Percentiles rank a stretch among this genome's conserved stretches.
Conservation (phyloP, 2,797 vertebrate genomes). For the Otolemur crassicaudatus region DNA sequence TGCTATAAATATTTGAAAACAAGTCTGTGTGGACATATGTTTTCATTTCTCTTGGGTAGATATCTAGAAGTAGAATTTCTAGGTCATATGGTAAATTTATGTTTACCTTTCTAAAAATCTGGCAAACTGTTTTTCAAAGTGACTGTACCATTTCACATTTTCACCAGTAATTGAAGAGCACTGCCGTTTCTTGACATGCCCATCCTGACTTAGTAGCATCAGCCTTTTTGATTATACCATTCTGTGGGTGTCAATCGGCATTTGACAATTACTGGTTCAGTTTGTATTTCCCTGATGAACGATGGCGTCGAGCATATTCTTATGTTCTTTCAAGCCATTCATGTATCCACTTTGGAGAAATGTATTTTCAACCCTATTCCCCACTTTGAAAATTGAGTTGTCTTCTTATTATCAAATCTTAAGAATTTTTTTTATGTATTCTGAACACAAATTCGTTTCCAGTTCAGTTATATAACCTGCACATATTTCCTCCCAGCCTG, state of each 20-base stretch:
- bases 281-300: not conserved
- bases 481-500: not conserved
- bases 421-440: constrained; percentile 22
- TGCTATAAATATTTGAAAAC: constrained; percentile 32
- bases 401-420: constrained; percentile 5
- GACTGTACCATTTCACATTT: not conserved
- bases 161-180: not conserved
- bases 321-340: constrained; percentile 1
- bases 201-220: not conserved
- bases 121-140: not conserved
- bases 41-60: not conserved
- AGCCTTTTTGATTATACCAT: constrained; percentile 28
- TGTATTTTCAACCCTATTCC: constrained; percentile 46
- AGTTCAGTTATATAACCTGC: not conserved
- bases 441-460: constrained; percentile 36
- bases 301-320: constrained; percentile 20
- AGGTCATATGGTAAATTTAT: constrained; percentile 28
- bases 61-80: constrained; percentile 20
- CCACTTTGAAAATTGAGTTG: constrained; percentile 16
- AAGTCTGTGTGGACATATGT: constrained; percentile 5
- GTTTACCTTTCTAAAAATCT: constrained; percentile 40
- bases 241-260: not conserved
- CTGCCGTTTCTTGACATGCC: not conserved
- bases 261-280: constrained; percentile 18
- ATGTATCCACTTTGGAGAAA: not conserved